Base-by-base conservation (phyloP, 2,797 vertebrate species). In the Aphelocoma californica region DNA sequence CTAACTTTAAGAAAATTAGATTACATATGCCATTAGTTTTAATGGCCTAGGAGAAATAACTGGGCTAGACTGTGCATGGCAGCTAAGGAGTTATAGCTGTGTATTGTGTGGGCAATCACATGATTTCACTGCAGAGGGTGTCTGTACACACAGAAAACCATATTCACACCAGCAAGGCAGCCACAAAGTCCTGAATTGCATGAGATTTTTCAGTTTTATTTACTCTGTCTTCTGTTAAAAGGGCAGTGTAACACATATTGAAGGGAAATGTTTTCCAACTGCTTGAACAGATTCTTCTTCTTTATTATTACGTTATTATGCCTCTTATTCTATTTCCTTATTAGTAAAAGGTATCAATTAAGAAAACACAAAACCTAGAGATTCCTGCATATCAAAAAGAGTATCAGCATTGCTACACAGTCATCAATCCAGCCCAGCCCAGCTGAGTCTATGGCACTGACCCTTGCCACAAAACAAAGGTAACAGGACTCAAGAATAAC, bases 1-100 rank as follows among this genome's bases (percentile, higher is more conserved):
- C 81, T 92, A 90, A 92, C 58, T 79, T 77, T 47, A 86, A 84
- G 77, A 75, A 92, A 94, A 92, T 80, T 31, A 79, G 58, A 87
- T 89, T 90, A 60, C 36, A 50, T 62, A 56, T 92, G 54, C 74
- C 32, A 72, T 88, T 93, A 56, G 38, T 89, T 95, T 91, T 70
- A 69, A 66, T 56, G 19, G 56, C n/a, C 72, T 38, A 13, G 36
- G 83, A 91, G 48, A 73, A 88, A 85, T 60, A 73, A 26, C 20
- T 1, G 3, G 74, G 44, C 12, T 26, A 18, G 72, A 57, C 6
- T 88, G 58, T 51, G 47, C 61, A 13, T 10, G 81, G 47, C 71
- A 70, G 14, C 62, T 64, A 3, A 66, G 34, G 70, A 89, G 20
- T 64, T 82, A 45, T 10, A 53, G 71, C 40, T 82, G 50, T 60